Percentiles rank a stretch among this genome's conserved stretches.
Evolutionary conservation across 2,888 invertebrate genomes (phyloP).

Genomic region (Rhyacophila evoluta): DNA sequence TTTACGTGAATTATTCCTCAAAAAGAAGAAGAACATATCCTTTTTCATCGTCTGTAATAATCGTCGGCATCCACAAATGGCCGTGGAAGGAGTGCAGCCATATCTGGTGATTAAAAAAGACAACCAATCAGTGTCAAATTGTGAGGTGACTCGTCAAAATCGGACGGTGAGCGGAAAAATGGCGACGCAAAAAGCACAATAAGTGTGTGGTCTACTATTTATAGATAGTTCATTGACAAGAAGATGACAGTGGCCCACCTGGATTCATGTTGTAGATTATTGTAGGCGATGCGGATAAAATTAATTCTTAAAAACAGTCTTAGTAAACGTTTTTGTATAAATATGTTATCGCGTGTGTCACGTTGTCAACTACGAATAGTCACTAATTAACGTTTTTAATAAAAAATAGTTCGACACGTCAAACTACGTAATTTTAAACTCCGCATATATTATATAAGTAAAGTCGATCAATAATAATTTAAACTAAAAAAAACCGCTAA

Average conservation of each 20-base stretch:
- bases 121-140: slow-evolving; percentile 2
- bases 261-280: too few species aligned
- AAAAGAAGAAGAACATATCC: not conserved
- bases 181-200: not conserved
- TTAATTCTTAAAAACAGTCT: too few species aligned
- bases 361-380: too few species aligned
- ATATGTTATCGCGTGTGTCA: too few species aligned
- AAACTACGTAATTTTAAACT: too few species aligned
- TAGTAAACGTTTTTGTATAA: too few species aligned
- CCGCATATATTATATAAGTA: too few species aligned
- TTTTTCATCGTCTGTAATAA: not conserved
- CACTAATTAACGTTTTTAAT: too few species aligned
- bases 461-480: too few species aligned
- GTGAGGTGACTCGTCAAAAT: slow-evolving; percentile 7
- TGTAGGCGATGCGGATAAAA: too few species aligned
- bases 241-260: not conserved
- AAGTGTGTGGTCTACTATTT: not conserved
- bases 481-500: too few species aligned
- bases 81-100: not conserved
- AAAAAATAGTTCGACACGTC: too few species aligned
- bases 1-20: not conserved
- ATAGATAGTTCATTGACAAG: not conserved
- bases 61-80: not conserved
- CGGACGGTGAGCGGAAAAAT: not conserved
- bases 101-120: slow-evolving; percentile 14